phyloP scores from a whole-genome alignment of 2,888 invertebrate genomes.

The Acholoe squamosa region DNA sequence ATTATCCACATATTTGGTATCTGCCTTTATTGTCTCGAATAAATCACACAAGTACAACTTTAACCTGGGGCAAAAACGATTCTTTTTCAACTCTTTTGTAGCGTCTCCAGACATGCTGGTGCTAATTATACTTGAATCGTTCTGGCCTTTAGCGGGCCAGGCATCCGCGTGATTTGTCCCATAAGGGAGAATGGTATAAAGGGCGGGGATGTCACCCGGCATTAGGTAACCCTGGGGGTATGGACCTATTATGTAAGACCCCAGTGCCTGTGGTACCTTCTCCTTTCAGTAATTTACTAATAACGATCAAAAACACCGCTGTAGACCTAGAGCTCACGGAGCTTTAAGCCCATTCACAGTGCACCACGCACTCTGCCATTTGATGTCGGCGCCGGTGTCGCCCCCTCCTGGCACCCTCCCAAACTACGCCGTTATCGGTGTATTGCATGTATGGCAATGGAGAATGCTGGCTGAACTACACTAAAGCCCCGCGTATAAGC shows the following conservation, averaged over 20 bases:
- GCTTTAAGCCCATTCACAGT: neutral
- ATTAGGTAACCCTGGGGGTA: neutral
- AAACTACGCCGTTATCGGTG: neutral
- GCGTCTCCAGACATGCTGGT: neutral
- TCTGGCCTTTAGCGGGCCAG: neutral
- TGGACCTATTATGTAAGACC: neutral
- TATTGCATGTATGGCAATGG: neutral
- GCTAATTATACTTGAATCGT: slow-evolving; percentile 33
- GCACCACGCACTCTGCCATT: neutral
- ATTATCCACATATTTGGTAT: neutral
- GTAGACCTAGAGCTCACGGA: neutral
- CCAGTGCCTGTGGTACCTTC: neutral
- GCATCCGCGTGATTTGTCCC: neutral
- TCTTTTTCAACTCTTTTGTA: neutral
- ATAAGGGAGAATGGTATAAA: slow-evolving; percentile 28
- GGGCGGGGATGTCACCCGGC: slow-evolving; percentile 6
- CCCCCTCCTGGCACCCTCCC: neutral
- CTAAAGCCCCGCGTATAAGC: too few relatives aligned
- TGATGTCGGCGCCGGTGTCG: slow-evolving; percentile 3
- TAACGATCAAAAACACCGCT: slow-evolving; percentile 20
- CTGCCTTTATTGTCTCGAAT: neutral
- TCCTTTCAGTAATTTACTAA: slow-evolving; percentile 33
- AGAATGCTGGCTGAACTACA: neutral
- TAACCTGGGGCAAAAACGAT: neutral
- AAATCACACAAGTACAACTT: neutral